phyloP scores from a whole-genome alignment of 2,113 vertebrate genomes.

The Halichoerus grypus region DNA sequence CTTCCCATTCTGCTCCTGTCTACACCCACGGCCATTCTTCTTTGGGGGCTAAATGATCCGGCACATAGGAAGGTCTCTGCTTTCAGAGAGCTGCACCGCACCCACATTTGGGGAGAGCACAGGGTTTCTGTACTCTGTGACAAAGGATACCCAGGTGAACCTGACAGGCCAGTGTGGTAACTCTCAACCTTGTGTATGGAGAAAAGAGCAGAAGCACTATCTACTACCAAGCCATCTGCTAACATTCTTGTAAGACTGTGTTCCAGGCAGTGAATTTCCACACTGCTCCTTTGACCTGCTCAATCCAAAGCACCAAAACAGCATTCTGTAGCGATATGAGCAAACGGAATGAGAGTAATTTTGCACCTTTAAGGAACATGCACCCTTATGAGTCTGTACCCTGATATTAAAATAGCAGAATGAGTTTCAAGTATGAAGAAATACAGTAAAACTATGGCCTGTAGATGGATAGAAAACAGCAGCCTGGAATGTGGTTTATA shows the following conservation, averaged over 20 bases:
- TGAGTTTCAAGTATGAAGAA: conserved; percentile 89
- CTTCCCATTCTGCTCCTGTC: background rate
- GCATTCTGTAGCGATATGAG: conserved; percentile 79
- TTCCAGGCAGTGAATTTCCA: conserved; percentile 55
- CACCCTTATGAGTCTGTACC: conserved; percentile 86
- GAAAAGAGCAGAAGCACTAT: conserved; percentile 28
- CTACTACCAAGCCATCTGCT: conserved; percentile 32
- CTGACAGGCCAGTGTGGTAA: background rate
- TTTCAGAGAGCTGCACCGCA: background rate
- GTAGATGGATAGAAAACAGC: conserved; percentile 76
- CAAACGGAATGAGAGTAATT: conserved; percentile 82
- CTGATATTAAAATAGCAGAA: conserved; percentile 84
- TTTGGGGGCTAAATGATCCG: background rate
- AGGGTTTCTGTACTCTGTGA: background rate
- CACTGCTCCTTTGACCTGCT: conserved; percentile 65
- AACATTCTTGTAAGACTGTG: conserved; percentile 53
- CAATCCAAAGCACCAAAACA: conserved; percentile 81
- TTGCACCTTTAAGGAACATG: conserved; percentile 86
- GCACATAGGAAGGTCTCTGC: background rate
- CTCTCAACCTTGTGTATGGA: conserved; percentile 11
- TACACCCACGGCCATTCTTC: background rate
- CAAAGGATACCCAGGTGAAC: background rate
- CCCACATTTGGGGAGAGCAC: background rate
- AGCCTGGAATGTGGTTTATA: conserved; percentile 82
- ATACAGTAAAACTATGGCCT: conserved; percentile 82